Evolutionary conservation across 2,113 vertebrate species (phyloP).

Genomic region (Tylochromis polylepis): DNA sequence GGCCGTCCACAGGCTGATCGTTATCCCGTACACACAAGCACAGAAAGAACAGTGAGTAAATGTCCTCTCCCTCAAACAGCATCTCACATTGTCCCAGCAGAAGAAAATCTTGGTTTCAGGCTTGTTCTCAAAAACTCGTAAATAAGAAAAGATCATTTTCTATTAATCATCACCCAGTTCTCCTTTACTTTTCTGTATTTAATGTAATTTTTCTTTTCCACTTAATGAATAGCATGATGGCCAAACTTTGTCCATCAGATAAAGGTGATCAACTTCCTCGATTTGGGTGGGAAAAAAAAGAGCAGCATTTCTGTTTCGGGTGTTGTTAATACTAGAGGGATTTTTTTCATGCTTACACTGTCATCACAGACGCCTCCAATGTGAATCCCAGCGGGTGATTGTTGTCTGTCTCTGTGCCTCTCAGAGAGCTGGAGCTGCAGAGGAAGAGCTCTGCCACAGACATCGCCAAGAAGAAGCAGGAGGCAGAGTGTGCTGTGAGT

Average conservation of each 20-base stretch:
- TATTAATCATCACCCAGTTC: neutral
- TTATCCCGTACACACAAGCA: constrained; percentile 86
- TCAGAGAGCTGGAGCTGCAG: constrained; percentile 91
- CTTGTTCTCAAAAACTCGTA: neutral
- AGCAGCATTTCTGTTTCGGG: neutral
- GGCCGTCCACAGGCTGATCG: constrained; percentile 85
- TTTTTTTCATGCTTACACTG: neutral
- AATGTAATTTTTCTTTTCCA: neutral
- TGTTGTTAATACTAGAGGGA: neutral
- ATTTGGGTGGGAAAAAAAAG: neutral
- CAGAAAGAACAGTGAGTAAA: constrained; percentile 89
- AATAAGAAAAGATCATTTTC: neutral
- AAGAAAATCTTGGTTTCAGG: neutral
- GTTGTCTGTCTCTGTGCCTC: constrained; percentile 28
- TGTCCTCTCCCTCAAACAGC: neutral
- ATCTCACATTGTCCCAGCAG: neutral
- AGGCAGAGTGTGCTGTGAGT: constrained; percentile 93
- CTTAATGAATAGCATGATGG: neutral
- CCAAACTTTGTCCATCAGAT: neutral
- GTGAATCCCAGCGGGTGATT: constrained; percentile 30
- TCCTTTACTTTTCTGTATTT: neutral
- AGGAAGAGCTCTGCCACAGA: constrained; percentile 85
- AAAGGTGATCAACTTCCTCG: neutral
- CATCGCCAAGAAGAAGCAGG: constrained; percentile 89
- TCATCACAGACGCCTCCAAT: constrained; percentile 13